Conservation (phyloP, 2,888 invertebrate species). For the Calameuta idolon region DNA sequence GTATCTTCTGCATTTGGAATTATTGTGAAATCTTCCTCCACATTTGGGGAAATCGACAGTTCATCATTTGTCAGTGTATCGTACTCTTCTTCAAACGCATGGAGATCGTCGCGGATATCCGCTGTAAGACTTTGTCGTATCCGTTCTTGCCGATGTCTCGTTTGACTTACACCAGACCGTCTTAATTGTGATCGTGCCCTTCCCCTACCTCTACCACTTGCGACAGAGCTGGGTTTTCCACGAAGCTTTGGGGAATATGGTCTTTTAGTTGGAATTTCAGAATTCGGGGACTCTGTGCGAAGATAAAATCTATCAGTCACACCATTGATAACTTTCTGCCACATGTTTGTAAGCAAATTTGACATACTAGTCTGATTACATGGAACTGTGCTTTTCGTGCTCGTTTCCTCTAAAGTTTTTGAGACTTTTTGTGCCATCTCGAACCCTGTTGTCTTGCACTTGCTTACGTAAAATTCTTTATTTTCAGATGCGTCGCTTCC, state of each 20-base stretch:
- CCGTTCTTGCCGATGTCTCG: slow-evolving; percentile 49
- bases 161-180: slow-evolving; percentile 55
- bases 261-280: slow-evolving; percentile 31
- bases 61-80: not conserved
- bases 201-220: slow-evolving; percentile 46
- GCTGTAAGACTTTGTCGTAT: slow-evolving; percentile 42
- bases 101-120: slow-evolving; percentile 42
- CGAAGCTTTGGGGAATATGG: slow-evolving; percentile 28
- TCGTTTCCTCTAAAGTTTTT: not conserved
- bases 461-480: not conserved
- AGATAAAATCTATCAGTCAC: slow-evolving; percentile 31
- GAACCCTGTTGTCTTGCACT: not conserved
- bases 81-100: slow-evolving; percentile 32
- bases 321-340: slow-evolving; percentile 30
- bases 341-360: slow-evolving; percentile 22
- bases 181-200: slow-evolving; percentile 50
- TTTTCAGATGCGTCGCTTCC: not conserved
- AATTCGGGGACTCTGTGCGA: slow-evolving; percentile 25
- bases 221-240: slow-evolving; percentile 36
- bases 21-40: slow-evolving; percentile 9
- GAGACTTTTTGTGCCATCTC: not conserved
- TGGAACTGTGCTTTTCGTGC: slow-evolving; percentile 4
- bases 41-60: slow-evolving; percentile 8
- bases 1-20: slow-evolving; percentile 12
- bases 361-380: slow-evolving; percentile 1